Evolutionary conservation across 1,140 invertebrate genomes (phyloP).

Genomic region (Aphaenogaster floridana): DNA sequence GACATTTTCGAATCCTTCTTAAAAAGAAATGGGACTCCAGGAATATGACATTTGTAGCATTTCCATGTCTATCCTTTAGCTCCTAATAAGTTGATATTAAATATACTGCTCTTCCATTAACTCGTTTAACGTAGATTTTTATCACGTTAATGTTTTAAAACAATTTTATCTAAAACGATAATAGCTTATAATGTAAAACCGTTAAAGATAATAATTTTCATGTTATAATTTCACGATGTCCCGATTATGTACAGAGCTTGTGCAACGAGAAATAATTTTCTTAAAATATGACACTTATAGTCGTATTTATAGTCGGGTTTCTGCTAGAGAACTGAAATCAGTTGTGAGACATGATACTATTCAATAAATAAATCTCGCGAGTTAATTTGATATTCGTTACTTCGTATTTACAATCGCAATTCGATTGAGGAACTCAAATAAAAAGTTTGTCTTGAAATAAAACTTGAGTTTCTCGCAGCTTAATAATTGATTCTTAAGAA

Average conservation of each 20-base stretch:
- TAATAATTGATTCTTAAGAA: not conserved
- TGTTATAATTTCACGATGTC: not conserved
- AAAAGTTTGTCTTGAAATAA: not conserved
- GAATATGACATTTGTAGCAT: not conserved
- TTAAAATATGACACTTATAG: not conserved
- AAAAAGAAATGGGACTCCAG: not conserved
- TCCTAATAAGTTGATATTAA: not conserved
- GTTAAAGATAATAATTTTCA: slow-evolving; percentile 7
- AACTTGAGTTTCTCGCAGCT: not conserved
- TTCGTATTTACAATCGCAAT: not conserved
- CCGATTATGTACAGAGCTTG: not conserved
- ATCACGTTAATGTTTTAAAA: not conserved
- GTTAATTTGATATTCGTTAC: not conserved
- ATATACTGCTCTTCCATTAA: not conserved
- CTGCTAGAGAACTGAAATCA: not conserved
- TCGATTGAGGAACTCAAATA: not conserved
- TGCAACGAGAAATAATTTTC: not conserved
- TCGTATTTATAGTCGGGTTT: not conserved
- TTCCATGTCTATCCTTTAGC: not conserved
- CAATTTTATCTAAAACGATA: not conserved
- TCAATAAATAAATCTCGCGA: not conserved
- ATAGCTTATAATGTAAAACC: not conserved
- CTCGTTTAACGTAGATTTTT: not conserved
- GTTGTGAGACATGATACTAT: not conserved
- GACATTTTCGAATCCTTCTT: not conserved